Evolutionary conservation across 2,113 vertebrate species (phyloP).

Genomic region (Misgurnus anguillicaudatus): DNA sequence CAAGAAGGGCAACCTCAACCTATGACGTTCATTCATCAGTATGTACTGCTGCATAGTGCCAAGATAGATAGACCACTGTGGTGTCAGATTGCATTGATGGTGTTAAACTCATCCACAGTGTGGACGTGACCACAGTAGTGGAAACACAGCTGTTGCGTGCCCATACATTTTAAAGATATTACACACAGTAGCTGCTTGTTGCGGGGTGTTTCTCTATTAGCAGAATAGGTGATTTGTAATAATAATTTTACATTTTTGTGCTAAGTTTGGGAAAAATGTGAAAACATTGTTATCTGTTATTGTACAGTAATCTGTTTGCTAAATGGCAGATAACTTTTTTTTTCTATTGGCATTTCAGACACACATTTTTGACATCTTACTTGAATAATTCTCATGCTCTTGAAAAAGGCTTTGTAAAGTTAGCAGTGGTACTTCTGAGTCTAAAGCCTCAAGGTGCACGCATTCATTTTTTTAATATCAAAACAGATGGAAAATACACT

Average conservation of each 20-base stretch:
- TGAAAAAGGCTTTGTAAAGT: conserved; percentile 14
- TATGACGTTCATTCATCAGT: neutral
- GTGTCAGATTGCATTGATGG: conserved; percentile 18
- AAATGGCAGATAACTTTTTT: no score
- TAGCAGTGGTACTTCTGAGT: neutral
- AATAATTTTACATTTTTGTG: neutral
- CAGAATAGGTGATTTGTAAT: neutral
- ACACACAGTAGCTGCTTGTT: neutral
- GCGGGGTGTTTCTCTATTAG: neutral
- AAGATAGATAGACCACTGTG: neutral
- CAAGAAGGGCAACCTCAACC: neutral
- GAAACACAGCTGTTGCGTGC: conserved; percentile 31
- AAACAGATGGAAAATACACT: conserved; percentile 12
- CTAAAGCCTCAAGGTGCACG: neutral
- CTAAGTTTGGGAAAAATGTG: neutral
- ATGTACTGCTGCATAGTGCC: neutral
- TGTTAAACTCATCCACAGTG: conserved; percentile 2
- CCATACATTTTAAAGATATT: conserved; percentile 23
- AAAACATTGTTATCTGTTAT: no score
- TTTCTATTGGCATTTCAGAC: neutral
- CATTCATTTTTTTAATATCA: neutral
- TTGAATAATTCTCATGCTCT: neutral
- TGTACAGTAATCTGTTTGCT: neutral
- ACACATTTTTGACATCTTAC: no score
- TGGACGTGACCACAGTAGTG: neutral